phyloP scores from a whole-genome alignment of 2,888 invertebrate species.

The Thera obeliscata region DNA sequence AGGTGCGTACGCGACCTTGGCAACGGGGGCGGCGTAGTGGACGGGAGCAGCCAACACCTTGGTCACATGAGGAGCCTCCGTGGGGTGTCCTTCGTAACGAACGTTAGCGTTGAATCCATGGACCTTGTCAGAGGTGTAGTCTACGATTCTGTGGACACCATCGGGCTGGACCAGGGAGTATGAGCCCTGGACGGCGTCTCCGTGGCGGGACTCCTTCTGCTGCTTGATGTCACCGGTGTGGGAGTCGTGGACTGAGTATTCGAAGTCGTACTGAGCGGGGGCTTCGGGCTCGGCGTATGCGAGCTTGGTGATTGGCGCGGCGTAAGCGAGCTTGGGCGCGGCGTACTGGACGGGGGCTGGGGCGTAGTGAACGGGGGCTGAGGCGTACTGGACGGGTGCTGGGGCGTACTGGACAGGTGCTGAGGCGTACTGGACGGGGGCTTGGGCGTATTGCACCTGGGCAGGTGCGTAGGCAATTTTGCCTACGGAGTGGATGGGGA shows the following conservation, averaged over 20 bases:
- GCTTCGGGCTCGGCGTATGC: constrained; percentile 66
- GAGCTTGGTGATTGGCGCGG: constrained; percentile 60
- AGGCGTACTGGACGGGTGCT: constrained; percentile 31
- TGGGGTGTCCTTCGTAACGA: constrained; percentile 72
- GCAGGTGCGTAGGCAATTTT: constrained; percentile 38
- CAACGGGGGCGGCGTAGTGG: constrained; percentile 51
- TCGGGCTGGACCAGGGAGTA: constrained; percentile 81
- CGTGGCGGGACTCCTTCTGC: constrained; percentile 74
- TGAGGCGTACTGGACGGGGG: constrained; percentile 28
- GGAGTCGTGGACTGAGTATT: constrained; percentile 74
- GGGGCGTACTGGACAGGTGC: constrained; percentile 34
- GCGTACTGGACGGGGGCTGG: constrained; percentile 43
- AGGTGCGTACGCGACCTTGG: constrained; percentile 52
- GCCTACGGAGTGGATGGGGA: constrained; percentile 44
- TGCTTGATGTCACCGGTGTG: constrained; percentile 77
- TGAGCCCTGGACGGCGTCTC: constrained; percentile 74
- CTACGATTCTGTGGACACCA: constrained; percentile 74
- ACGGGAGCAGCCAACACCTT: constrained; percentile 53
- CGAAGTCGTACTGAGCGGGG: constrained; percentile 74
- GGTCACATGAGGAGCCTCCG: constrained; percentile 48
- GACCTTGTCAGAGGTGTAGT: constrained; percentile 73
- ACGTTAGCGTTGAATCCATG: constrained; percentile 78
- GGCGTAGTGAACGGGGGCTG: constrained; percentile 33
- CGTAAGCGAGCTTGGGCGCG: constrained; percentile 63
- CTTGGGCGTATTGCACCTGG: constrained; percentile 24